Conservation (phyloP, 1,140 invertebrate genomes). For the Drosophila mayri region DNA sequence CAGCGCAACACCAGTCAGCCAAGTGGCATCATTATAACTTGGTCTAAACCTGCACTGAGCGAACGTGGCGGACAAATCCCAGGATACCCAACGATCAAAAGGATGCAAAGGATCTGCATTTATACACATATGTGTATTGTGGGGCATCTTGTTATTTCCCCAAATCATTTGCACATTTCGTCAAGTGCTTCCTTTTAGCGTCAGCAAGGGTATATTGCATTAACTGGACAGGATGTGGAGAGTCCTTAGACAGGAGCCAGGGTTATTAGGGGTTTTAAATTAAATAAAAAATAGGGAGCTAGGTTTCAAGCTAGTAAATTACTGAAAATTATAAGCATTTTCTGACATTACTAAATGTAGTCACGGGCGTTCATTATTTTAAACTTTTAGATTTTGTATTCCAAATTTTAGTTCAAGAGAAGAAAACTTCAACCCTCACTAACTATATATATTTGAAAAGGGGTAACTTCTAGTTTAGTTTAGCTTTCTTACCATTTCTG, state of each 20-base stretch:
- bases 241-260: not conserved
- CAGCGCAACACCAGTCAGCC: constrained; percentile 45
- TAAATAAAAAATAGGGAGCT: not conserved
- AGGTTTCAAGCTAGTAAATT: too few relatives aligned
- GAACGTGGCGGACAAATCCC: constrained; percentile 2
- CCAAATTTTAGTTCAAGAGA: too few relatives aligned
- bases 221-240: not conserved
- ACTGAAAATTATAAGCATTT: too few relatives aligned
- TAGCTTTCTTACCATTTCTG: not conserved
- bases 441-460: not conserved
- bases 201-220: not conserved
- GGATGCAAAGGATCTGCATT: not conserved
- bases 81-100: not conserved
- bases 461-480: constrained; percentile 10
- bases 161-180: constrained; percentile 22
- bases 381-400: too few relatives aligned
- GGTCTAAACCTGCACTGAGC: constrained; percentile 60
- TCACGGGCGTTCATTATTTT: too few relatives aligned
- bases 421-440: not conserved
- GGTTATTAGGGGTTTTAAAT: not conserved
- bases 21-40: constrained; percentile 73
- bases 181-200: constrained; percentile 18
- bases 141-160: constrained; percentile 30
- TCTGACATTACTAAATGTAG: too few relatives aligned
- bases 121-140: not conserved